These are phyloP conservation scores for Xanthorhoe designata DNA, from an alignment of 2,888 invertebrate genomes.

Conservation along the genomic window DNA sequence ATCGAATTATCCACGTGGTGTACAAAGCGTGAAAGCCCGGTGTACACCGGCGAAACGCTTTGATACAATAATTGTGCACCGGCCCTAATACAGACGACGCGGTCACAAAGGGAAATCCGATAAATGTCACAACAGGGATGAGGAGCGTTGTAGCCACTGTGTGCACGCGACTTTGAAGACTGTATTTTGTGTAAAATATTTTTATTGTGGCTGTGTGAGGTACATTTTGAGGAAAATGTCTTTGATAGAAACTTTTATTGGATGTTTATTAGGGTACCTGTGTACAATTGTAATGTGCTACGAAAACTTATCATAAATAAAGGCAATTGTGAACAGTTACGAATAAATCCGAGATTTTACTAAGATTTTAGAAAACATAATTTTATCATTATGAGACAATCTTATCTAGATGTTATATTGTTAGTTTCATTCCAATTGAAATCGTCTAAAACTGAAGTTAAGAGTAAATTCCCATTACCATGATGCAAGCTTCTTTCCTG, in stretches of 20 bases:
- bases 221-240: background rate
- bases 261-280: background rate
- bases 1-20: conserved; percentile 35
- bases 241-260: background rate
- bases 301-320: too few species aligned
- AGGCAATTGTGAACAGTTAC: too few species aligned
- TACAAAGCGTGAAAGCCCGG: conserved; percentile 37
- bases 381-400: too few species aligned
- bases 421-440: too few species aligned
- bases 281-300: too few species aligned
- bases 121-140: conserved; percentile 58
- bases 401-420: too few species aligned
- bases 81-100: conserved; percentile 49
- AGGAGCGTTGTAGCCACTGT: conserved; percentile 41
- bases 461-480: too few species aligned
- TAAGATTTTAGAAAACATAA: too few species aligned
- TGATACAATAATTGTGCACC: conserved; percentile 57
- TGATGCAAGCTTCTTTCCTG: too few species aligned
- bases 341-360: too few species aligned
- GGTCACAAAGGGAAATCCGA: conserved; percentile 59
- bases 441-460: too few species aligned
- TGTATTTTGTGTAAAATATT: conserved; percentile 32
- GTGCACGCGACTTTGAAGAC: conserved; percentile 14
- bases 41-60: conserved; percentile 44
- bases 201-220: conserved; percentile 8